Conservation (phyloP, 2,888 invertebrate species). For the Spilosoma lubricipeda region DNA sequence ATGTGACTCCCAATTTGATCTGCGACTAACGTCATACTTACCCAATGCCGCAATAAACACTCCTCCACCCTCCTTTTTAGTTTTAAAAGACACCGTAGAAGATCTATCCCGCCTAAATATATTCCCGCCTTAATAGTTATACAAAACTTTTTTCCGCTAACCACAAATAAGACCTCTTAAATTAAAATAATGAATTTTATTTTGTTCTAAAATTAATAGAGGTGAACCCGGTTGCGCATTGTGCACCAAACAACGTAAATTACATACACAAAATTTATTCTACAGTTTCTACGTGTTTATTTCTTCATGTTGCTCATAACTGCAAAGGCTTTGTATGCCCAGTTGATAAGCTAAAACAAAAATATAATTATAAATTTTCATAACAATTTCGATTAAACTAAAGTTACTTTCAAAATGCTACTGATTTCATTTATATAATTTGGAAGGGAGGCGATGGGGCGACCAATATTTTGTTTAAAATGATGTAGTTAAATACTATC, state of each 20-base stretch:
- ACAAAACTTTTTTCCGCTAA: neutral
- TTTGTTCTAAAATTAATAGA: conserved; percentile 52
- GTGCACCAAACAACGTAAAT: conserved; percentile 49
- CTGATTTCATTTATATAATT: neutral
- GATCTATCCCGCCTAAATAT: too few relatives aligned
- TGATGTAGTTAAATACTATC: too few relatives aligned
- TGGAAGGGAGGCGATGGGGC: too few relatives aligned
- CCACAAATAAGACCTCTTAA: conserved; percentile 1
- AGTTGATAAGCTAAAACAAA: conserved; percentile 80
- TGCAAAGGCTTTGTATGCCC: conserved; percentile 84
- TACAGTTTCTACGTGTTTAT: conserved; percentile 52
- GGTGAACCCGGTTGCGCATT: conserved; percentile 46
- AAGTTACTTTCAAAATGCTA: neutral
- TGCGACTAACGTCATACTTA: too few relatives aligned
- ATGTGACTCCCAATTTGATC: too few relatives aligned
- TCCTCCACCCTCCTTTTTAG: too few relatives aligned
- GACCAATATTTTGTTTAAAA: too few relatives aligned
- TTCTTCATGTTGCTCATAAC: conserved; percentile 83
- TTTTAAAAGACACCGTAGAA: too few relatives aligned
- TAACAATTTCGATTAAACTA: neutral
- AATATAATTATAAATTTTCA: neutral
- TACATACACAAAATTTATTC: conserved; percentile 39
- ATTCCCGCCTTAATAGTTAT: too few relatives aligned
- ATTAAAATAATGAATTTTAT: conserved; percentile 51
- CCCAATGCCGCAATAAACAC: too few relatives aligned